phyloP scores from a whole-genome alignment of 2,888 invertebrate species.

The Acleris literana region DNA sequence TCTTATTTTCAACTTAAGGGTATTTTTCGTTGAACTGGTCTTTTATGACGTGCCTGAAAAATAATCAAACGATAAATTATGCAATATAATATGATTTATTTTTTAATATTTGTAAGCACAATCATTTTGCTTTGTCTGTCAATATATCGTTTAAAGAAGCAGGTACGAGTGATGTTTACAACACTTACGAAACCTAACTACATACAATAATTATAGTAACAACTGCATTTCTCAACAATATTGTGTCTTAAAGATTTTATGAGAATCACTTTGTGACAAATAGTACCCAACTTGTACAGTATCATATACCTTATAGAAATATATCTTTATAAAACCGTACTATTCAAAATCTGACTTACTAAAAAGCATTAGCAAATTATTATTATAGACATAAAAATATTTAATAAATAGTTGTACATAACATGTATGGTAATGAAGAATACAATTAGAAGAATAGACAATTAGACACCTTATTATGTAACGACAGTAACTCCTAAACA shows the following conservation, averaged over 20 bases:
- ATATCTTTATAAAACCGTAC: conserved; percentile 19
- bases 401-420: conserved; percentile 51
- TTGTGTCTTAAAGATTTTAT: conserved; percentile 34
- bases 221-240: conserved; percentile 30
- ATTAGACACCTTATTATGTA: conserved; percentile 57
- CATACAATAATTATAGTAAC: conserved; percentile 46
- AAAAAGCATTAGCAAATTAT: conserved; percentile 26
- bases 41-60: conserved; percentile 6
- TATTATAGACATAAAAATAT: conserved; percentile 49
- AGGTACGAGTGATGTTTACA: conserved; percentile 81
- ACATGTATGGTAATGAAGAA: conserved; percentile 45
- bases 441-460: conserved; percentile 57
- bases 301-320: conserved; percentile 23
- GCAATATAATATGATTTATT: conserved; percentile 80
- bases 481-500: conserved; percentile 61
- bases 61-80: conserved; percentile 57
- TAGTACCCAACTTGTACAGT: conserved; percentile 41
- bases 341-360: conserved; percentile 22
- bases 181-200: conserved; percentile 72
- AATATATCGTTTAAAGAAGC: conserved; percentile 78
- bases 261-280: conserved; percentile 57
- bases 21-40: not conserved
- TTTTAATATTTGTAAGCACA: conserved; percentile 79
- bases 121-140: conserved; percentile 83
- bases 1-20: conserved; percentile 7